Evolutionary conservation across 2,888 invertebrate genomes (phyloP).

Genomic region (Micoletzkya japonica): DNA sequence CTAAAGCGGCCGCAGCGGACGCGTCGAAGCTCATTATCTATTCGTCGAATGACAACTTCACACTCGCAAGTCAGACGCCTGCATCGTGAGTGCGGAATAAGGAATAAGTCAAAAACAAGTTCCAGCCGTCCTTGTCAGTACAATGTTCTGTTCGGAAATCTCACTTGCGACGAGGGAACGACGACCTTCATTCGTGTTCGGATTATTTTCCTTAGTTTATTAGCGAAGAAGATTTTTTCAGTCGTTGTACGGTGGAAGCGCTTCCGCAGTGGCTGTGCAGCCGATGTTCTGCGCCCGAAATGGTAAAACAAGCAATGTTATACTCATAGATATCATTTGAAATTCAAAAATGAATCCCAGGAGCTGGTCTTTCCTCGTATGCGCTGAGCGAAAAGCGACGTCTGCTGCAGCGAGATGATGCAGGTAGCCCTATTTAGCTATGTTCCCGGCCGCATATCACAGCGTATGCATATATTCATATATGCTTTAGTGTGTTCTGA

Average conservation of each 20-base stretch:
- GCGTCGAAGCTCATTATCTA: not conserved
- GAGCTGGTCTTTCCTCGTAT: too few species aligned
- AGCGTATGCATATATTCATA: too few species aligned
- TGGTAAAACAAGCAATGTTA: too few species aligned
- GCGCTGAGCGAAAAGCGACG: too few species aligned
- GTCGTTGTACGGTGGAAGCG: not conserved
- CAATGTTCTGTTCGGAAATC: slow-evolving; percentile 1
- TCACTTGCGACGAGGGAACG: slow-evolving; percentile 16
- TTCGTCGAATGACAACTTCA: not conserved
- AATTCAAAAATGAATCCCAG: too few species aligned
- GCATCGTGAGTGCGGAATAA: not conserved
- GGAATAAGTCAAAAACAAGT: not conserved
- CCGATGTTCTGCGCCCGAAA: not conserved
- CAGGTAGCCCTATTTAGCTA: too few species aligned
- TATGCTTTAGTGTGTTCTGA: too few species aligned
- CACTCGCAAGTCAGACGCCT: not conserved
- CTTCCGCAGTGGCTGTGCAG: not conserved
- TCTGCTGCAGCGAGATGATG: too few species aligned
- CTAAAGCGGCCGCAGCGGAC: not conserved
- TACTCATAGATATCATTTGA: too few species aligned
- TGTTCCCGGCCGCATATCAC: too few species aligned
- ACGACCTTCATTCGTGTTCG: slow-evolving; percentile 12
- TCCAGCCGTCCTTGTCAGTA: slow-evolving; percentile 21
- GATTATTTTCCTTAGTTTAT: not conserved
- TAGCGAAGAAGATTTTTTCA: not conserved